A percentile compares a stretch with the other conserved stretches of the same genome.
Conservation (phyloP, 2,113 vertebrate species). For the Rhinopomastus cyanomelas region DNA sequence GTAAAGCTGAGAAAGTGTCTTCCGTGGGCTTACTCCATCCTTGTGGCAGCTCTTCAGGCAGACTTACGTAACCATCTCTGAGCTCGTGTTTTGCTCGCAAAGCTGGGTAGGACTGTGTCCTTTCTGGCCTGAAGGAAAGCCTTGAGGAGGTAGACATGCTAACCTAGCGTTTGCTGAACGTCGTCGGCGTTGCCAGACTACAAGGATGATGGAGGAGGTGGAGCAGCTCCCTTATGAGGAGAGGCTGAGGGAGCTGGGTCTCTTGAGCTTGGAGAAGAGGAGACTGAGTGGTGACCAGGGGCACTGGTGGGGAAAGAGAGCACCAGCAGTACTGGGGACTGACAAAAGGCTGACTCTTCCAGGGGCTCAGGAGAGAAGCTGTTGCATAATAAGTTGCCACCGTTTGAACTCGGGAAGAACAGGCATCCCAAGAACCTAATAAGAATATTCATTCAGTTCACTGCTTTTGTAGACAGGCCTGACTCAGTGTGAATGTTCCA, state of each 20-base stretch:
- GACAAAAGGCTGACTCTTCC: slow-evolving; percentile 25
- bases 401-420: slow-evolving; percentile 33
- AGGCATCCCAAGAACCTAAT: slow-evolving; percentile 14
- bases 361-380: neutral
- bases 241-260: too few relatives aligned
- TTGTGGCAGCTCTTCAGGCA: neutral
- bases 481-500: neutral
- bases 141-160: neutral
- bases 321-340: neutral
- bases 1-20: neutral
- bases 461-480: neutral
- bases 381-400: neutral
- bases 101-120: neutral
- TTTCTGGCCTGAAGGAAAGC: neutral
- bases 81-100: neutral
- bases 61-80: neutral
- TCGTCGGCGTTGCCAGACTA: neutral
- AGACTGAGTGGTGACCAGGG: too few relatives aligned
- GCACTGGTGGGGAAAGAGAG: neutral
- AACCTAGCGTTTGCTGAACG: neutral
- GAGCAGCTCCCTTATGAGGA: too few relatives aligned
- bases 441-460: slow-evolving; percentile 45
- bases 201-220: too few relatives aligned
- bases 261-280: too few relatives aligned
- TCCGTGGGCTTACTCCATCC: neutral